phyloP scores from a whole-genome alignment of 2,113 vertebrate genomes.

The Balaenoptera acutorostrata region DNA sequence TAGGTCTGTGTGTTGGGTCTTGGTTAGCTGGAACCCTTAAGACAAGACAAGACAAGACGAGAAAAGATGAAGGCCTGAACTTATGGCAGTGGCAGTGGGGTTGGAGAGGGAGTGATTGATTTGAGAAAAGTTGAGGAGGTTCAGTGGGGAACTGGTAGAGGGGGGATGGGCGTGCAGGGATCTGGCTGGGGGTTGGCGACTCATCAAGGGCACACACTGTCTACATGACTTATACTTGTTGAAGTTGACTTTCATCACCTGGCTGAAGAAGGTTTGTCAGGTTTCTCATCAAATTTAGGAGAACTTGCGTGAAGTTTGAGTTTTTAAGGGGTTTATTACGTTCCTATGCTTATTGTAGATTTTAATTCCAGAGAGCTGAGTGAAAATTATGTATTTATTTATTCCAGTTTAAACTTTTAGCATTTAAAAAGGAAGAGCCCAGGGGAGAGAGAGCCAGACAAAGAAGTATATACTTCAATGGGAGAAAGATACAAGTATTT shows the following conservation, averaged over 20 bases:
- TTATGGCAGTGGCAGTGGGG: neutral
- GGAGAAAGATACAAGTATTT: neutral
- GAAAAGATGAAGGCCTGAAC: neutral
- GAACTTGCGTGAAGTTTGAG: neutral
- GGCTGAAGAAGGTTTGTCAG: neutral
- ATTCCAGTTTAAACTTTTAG: neutral
- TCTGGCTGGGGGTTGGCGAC: neutral
- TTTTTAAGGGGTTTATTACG: neutral
- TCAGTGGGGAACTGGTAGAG: neutral
- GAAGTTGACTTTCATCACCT: neutral
- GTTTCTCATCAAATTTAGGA: neutral
- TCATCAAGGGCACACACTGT: neutral
- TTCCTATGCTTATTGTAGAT: neutral
- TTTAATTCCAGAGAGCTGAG: neutral
- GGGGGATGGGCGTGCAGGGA: neutral
- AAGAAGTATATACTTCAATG: neutral
- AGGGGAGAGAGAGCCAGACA: neutral
- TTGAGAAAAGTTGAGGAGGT: neutral
- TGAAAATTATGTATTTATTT: neutral
- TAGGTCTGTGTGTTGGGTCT: neutral
- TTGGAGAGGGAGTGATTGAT: neutral
- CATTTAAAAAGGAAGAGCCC: neutral
- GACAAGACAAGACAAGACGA: neutral
- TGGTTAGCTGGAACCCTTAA: neutral
- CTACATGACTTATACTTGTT: accelerated